Percentiles rank a stretch among this genome's conserved stretches.
phyloP scores from a whole-genome alignment of 1,140 invertebrate genomes.

The Caenorhabditis briggsae region DNA sequence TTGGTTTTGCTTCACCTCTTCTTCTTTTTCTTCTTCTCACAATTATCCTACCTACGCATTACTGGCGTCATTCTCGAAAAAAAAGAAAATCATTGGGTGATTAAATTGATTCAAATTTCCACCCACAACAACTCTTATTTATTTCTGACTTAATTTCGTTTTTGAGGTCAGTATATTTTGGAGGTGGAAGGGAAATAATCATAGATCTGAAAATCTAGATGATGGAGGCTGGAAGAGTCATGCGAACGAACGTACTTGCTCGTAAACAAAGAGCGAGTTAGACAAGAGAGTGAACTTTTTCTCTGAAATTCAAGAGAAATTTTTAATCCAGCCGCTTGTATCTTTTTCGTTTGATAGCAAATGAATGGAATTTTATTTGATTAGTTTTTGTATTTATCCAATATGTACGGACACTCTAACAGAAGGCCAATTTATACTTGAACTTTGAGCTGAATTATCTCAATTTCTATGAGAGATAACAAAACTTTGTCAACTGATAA shows the following conservation, averaged over 20 bases:
- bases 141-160: not conserved
- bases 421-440: no score
- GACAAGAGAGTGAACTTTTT: no score
- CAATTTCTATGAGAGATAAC: no score
- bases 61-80: not conserved
- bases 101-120: slow-evolving; percentile 9
- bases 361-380: no score
- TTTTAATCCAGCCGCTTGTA: no score
- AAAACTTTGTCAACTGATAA: no score
- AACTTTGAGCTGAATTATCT: no score
- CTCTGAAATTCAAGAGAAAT: no score
- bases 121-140: slow-evolving; percentile 6
- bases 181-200: not conserved
- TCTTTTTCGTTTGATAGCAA: no score
- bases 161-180: not conserved
- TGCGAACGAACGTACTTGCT: not conserved
- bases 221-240: not conserved
- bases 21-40: not conserved
- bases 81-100: not conserved
- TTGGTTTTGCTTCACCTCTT: not conserved
- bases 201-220: not conserved
- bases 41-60: slow-evolving; percentile 28
- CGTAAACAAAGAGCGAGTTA: not conserved
- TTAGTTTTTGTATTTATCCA: no score
- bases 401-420: no score